A percentile compares a stretch with the other conserved stretches of the same genome.
Evolutionary conservation across 2,797 vertebrate genomes (phyloP).

Genomic region (Nannoperca australis): DNA sequence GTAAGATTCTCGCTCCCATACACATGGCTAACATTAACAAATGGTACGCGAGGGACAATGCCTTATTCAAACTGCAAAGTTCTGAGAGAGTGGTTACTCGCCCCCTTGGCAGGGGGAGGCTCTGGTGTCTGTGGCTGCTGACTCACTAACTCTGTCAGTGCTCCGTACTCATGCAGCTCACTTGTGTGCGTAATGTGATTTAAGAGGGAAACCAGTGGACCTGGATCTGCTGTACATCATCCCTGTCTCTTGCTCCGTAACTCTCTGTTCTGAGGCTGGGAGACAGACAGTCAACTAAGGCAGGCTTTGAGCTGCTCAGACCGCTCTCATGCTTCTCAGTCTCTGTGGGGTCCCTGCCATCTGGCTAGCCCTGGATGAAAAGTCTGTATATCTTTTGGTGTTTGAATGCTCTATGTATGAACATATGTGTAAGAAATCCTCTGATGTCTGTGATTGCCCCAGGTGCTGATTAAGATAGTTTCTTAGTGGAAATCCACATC

Average conservation of each 20-base stretch:
- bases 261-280: constrained; percentile 44
- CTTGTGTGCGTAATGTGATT: constrained; percentile 67
- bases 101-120: constrained; percentile 47
- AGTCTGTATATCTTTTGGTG: constrained; percentile 58
- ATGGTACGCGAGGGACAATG: constrained; percentile 38
- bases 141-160: constrained; percentile 68
- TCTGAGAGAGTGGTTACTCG: constrained; percentile 61
- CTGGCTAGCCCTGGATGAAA: constrained; percentile 58
- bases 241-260: constrained; percentile 43
- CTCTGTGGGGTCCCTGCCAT: constrained; percentile 68
- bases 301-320: constrained; percentile 58
- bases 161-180: constrained; percentile 40
- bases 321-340: constrained; percentile 48
- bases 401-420: constrained; percentile 54
- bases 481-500: constrained; percentile 54
- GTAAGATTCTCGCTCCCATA: constrained; percentile 14
- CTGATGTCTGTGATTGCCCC: constrained; percentile 55
- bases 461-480: constrained; percentile 73
- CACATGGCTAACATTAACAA: constrained; percentile 47
- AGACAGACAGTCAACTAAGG: constrained; percentile 42
- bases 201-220: constrained; percentile 64
- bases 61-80: constrained; percentile 61
- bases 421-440: constrained; percentile 64
- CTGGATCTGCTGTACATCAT: constrained; percentile 64
- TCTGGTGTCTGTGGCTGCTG: constrained; percentile 66